Evolutionary conservation across 1,140 invertebrate species (phyloP).

Genomic region (Zaprionus vittiger): DNA sequence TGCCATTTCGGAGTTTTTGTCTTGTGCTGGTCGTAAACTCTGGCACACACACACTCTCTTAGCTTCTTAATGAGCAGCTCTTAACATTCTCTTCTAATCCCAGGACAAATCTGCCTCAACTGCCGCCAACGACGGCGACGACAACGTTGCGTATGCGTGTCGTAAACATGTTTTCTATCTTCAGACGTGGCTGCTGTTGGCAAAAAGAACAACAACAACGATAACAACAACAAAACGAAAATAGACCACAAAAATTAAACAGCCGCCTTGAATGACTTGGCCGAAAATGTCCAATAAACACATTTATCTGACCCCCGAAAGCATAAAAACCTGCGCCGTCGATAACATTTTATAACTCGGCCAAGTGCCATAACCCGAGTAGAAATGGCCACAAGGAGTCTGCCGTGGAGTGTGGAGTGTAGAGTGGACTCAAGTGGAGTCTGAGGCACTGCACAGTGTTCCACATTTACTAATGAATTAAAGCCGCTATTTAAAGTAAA

Average conservation of each 20-base stretch:
- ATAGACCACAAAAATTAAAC: slow-evolving; percentile 74
- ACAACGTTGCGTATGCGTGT: slow-evolving; percentile 58
- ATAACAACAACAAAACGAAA: slow-evolving; percentile 39
- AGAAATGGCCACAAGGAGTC: slow-evolving; percentile 27
- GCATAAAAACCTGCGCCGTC: slow-evolving; percentile 79
- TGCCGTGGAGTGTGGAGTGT: neutral
- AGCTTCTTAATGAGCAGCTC: slow-evolving; percentile 67
- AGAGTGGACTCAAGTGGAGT: neutral
- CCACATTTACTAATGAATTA: slow-evolving; percentile 69
- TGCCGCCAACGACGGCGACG: slow-evolving; percentile 27
- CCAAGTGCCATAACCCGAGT: slow-evolving; percentile 65
- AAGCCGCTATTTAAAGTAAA: slow-evolving; percentile 75
- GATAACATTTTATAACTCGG: slow-evolving; percentile 79
- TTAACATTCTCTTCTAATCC: slow-evolving; percentile 69
- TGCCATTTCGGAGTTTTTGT: slow-evolving; percentile 3
- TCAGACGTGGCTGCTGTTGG: neutral
- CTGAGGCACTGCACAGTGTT: neutral
- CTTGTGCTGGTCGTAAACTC: slow-evolving; percentile 33
- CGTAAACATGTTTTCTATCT: slow-evolving; percentile 64
- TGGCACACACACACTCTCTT: slow-evolving; percentile 34
- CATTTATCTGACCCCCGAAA: slow-evolving; percentile 75
- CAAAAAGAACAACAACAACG: neutral
- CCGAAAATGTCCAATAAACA: slow-evolving; percentile 75
- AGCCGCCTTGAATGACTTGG: slow-evolving; percentile 36
- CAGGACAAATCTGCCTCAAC: slow-evolving; percentile 68